Evolutionary conservation across 1,140 invertebrate genomes (phyloP).

Genomic region (Zophobas atratus): DNA sequence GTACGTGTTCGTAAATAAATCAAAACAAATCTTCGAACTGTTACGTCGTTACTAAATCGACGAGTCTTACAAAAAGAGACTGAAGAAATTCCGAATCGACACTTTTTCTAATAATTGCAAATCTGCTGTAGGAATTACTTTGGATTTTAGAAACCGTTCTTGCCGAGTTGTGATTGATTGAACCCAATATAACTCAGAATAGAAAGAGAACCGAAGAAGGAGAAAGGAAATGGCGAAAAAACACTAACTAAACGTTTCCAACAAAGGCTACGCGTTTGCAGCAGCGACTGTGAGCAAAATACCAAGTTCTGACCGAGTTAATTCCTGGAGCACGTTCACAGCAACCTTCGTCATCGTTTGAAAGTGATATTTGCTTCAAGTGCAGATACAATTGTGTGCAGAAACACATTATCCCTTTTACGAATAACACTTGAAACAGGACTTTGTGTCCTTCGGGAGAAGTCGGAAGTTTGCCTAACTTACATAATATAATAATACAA

Average conservation of each 20-base stretch:
- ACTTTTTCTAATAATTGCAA: constrained; percentile 20
- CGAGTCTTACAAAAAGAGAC: constrained; percentile 2
- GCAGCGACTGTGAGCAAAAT: constrained; percentile 14
- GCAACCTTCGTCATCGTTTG: constrained; percentile 25
- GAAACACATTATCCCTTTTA: constrained; percentile 1
- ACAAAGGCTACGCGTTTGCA: neutral
- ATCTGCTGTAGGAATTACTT: neutral
- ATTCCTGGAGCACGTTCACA: constrained; percentile 21
- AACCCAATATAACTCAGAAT: constrained; percentile 19
- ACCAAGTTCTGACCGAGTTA: constrained; percentile 10
- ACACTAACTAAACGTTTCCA: neutral
- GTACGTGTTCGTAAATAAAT: constrained; percentile 40
- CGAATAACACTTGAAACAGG: constrained; percentile 16
- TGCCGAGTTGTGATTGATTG: constrained; percentile 1
- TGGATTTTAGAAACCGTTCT: neutral
- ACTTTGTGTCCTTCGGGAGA: neutral
- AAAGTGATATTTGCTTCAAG: constrained; percentile 20
- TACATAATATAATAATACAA: neutral
- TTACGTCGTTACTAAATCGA: constrained; percentile 27
- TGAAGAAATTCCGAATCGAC: neutral
- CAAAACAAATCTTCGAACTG: constrained; percentile 38
- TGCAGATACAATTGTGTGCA: constrained; percentile 3
- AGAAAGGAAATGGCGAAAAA: constrained; percentile 12
- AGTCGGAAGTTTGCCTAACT: constrained; percentile 8
- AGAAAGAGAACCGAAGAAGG: neutral